A percentile compares a stretch with the other conserved stretches of the same genome.
phyloP scores from a whole-genome alignment of 2,113 vertebrate species.

The Mandrillus leucophaeus region DNA sequence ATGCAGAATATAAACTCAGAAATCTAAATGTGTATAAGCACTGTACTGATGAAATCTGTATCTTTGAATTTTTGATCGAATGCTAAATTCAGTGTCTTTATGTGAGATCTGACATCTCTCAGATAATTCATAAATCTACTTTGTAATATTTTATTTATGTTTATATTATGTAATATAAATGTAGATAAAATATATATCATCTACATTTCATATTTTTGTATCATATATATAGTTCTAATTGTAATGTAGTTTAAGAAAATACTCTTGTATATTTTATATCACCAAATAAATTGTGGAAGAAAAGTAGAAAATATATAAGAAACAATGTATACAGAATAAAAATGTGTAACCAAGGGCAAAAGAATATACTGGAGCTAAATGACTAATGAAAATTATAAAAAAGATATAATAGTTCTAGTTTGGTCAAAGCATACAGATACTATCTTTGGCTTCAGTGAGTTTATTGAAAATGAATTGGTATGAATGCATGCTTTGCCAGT shows the following conservation, averaged over 20 bases:
- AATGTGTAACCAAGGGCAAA: background rate
- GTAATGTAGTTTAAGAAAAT: background rate
- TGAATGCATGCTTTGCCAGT: background rate
- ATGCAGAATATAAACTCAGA: background rate
- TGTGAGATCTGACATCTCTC: background rate
- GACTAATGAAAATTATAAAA: background rate
- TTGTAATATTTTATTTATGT: background rate
- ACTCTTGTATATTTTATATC: background rate
- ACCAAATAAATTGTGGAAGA: background rate
- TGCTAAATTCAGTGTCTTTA: background rate
- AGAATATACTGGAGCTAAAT: background rate
- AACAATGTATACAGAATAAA: background rate
- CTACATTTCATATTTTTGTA: background rate
- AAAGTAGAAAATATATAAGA: background rate
- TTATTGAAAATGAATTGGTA: background rate
- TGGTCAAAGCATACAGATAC: background rate
- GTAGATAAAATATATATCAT: background rate
- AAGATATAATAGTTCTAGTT: background rate
- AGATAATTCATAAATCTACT: background rate
- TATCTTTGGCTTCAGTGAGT: background rate
- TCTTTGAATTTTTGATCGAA: conserved; percentile 7
- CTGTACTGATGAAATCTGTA: background rate
- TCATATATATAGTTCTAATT: background rate
- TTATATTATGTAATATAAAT: background rate
- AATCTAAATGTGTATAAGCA: background rate